These are phyloP conservation scores for Phrixothrix hirtus DNA, from an alignment of 2,888 invertebrate species.

Conservation along the genomic window DNA sequence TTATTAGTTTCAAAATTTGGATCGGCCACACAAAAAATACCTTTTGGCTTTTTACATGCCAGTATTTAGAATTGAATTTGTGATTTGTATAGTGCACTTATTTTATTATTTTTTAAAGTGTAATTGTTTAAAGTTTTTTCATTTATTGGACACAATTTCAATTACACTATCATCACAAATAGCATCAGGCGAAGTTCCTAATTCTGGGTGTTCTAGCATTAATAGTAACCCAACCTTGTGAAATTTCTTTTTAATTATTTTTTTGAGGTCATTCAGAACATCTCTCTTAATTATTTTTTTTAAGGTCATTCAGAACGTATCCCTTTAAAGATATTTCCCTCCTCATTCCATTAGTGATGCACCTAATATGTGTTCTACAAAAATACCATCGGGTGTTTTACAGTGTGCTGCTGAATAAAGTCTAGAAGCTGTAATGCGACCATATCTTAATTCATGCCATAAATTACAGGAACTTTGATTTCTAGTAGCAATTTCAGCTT, in stretches of 20 bases:
- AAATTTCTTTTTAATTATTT: not conserved
- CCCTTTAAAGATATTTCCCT: constrained; percentile 1
- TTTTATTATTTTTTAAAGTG: constrained; percentile 22
- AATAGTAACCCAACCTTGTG: too few relatives aligned
- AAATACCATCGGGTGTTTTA: not conserved
- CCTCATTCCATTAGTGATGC: not conserved
- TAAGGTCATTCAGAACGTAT: not conserved
- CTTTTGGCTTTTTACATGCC: too few relatives aligned
- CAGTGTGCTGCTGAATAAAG: constrained; percentile 2
- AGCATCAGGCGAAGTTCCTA: constrained; percentile 39
- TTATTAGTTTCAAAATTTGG: too few relatives aligned
- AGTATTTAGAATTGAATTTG: constrained; percentile 3
- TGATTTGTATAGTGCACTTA: not conserved
- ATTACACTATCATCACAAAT: constrained; percentile 32
- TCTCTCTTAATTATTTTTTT: too few relatives aligned
- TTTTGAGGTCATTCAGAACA: too few relatives aligned
- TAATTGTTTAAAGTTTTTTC: constrained; percentile 28
- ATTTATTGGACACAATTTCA: constrained; percentile 37
- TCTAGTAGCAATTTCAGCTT: constrained; percentile 1
- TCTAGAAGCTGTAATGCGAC: constrained; percentile 6
- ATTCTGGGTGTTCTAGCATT: not conserved
- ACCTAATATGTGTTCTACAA: constrained; percentile 1
- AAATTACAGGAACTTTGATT: not conserved
- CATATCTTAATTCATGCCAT: constrained; percentile 6
- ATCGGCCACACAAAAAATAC: too few relatives aligned